phyloP scores from a whole-genome alignment of 2,113 vertebrate species.

The Sigmodon hispidus region DNA sequence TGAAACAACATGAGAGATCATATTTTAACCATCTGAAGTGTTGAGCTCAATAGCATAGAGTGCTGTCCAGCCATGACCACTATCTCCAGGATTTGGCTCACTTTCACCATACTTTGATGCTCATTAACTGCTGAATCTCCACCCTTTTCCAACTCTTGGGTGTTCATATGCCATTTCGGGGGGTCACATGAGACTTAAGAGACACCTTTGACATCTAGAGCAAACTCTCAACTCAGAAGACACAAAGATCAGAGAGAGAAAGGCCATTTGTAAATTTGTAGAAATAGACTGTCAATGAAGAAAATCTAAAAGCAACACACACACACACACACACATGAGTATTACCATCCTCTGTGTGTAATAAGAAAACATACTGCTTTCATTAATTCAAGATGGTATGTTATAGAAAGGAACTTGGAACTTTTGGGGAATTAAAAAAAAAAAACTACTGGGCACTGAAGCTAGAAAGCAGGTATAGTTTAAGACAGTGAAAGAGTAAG shows the following conservation, averaged over 20 bases:
- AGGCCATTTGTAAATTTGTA: not conserved
- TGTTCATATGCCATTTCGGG: no score
- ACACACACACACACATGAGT: not conserved
- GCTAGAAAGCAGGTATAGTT: not conserved
- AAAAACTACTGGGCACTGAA: constrained; percentile 46
- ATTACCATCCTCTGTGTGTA: constrained; percentile 24
- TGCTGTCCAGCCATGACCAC: not conserved
- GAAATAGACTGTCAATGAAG: not conserved
- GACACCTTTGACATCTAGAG: not conserved
- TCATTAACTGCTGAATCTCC: not conserved
- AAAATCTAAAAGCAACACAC: constrained; percentile 15
- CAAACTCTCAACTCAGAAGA: not conserved
- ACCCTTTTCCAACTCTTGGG: not conserved
- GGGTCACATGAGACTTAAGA: not conserved
- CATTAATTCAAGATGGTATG: constrained; percentile 38
- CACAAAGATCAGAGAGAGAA: not conserved
- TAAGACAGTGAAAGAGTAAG: not conserved
- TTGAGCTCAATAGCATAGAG: not conserved
- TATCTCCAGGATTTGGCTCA: not conserved
- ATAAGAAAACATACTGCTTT: constrained; percentile 42
- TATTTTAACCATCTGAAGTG: not conserved
- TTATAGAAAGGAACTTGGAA: constrained; percentile 47
- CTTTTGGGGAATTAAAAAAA: not conserved
- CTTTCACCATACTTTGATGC: not conserved
- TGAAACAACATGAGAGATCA: not conserved